Conservation (phyloP, 2,797 vertebrate genomes). For the Poecile montanus region DNA sequence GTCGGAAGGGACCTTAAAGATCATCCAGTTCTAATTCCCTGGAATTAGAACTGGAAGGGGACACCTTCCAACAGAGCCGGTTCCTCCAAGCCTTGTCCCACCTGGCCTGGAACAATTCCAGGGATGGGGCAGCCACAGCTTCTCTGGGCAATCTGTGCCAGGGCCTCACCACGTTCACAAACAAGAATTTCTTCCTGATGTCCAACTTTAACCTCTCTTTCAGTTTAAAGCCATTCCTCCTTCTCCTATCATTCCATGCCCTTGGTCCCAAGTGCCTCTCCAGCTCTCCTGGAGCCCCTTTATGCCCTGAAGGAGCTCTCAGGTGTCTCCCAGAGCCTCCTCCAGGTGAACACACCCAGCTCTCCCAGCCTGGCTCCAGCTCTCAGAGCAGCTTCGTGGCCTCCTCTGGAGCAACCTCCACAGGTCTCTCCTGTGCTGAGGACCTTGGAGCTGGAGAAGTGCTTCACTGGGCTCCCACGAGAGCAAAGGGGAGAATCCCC, state of each 20-base stretch:
- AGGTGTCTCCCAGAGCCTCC: neutral
- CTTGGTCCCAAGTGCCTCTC: neutral
- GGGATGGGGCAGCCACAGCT: neutral
- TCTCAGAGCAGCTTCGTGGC: accelerated
- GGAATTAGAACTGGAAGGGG: no score
- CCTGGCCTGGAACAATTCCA: neutral
- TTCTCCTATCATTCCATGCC: neutral
- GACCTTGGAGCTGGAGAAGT: neutral
- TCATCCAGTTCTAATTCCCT: neutral
- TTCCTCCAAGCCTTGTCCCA: neutral
- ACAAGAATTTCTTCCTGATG: neutral
- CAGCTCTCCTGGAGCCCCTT: neutral
- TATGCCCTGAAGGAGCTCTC: neutral
- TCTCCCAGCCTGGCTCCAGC: neutral
- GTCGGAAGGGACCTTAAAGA: neutral
- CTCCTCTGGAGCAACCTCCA: neutral
- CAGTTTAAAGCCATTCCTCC: neutral
- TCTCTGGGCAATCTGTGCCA: neutral
- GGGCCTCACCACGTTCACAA: neutral
- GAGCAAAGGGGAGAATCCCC: neutral
- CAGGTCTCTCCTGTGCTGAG: neutral
- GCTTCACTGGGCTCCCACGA: neutral
- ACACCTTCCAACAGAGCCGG: neutral
- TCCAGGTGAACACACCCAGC: neutral
- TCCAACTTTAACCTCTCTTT: neutral